Conservation (phyloP, 2,888 invertebrate genomes). For the Agrotis ipsilon region DNA sequence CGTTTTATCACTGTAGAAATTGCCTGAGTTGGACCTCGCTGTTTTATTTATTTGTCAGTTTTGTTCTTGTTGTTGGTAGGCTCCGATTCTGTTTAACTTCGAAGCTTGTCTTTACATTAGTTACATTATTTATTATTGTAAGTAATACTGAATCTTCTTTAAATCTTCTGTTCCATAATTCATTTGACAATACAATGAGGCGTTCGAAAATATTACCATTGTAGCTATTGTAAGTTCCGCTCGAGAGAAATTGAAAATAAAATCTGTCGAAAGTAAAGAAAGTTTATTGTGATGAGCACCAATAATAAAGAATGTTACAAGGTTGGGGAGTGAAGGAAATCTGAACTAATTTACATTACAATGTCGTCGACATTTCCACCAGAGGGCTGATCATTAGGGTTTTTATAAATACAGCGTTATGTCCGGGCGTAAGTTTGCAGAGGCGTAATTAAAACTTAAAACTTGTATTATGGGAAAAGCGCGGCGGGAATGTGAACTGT, state of each 20-base stretch:
- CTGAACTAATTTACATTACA: conserved; percentile 70
- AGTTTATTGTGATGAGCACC: conserved; percentile 48
- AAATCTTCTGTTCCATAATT: conserved; percentile 60
- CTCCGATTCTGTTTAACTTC: conserved; percentile 70
- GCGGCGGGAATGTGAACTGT: conserved; percentile 81
- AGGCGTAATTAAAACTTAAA: conserved; percentile 89
- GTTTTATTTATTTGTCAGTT: conserved; percentile 86
- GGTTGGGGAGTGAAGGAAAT: conserved; percentile 63
- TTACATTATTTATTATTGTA: conserved; percentile 59
- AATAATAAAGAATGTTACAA: conserved; percentile 67
- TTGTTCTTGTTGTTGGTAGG: conserved; percentile 77
- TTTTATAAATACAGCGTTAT: conserved; percentile 69
- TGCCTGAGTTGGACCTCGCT: conserved; percentile 80
- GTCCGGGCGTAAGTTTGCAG: conserved; percentile 74
- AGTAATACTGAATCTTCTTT: conserved; percentile 60
- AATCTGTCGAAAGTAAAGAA: conserved; percentile 60
- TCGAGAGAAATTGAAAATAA: conserved; percentile 49
- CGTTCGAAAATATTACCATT: conserved; percentile 44
- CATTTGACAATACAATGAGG: conserved; percentile 65
- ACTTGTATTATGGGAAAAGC: conserved; percentile 82
- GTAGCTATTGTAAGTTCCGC: conserved; percentile 45
- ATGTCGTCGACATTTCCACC: conserved; percentile 58
- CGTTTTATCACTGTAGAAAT: conserved; percentile 86
- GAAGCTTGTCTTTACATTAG: conserved; percentile 59
- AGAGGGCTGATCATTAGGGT: conserved; percentile 67